Evolutionary conservation across 1,140 invertebrate genomes (phyloP), one percentile per base, ranked within the genome.

Genomic region (Pissodes strobi): DNA sequence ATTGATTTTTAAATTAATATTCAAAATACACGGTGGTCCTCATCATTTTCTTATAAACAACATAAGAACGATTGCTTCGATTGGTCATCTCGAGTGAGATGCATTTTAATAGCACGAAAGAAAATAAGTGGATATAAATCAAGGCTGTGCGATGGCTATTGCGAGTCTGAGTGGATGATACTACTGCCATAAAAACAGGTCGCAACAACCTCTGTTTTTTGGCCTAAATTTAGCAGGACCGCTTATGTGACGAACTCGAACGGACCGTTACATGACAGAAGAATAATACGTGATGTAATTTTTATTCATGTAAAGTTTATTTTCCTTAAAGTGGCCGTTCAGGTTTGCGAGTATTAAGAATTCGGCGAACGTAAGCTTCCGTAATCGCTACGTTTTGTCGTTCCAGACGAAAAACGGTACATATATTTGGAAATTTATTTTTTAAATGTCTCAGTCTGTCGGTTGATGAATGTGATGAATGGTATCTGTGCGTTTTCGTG

Each of bases 251-350:
- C 12, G 46, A 37, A 37, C 49, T 34, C 19, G 49, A 52, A 48
- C 23, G 45, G 45, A 52, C 49, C 49, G 49, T 52, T 52, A 52
- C 27, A n/a, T 8, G 23, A 48, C 45, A 9, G 12, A 8, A 12
- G 45, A 9, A 48, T 12, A 48, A 34, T 52, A 52, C 49, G 49
- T 52, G 49, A 52, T 52, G 34, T 27, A 52, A 52, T 52, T 52
- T 52, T 52, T 52, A 52, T 52, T 52, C 49, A 52, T 12, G 15
- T 52, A n/a, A n/a, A n/a, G n/a, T n/a, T n/a, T n/a, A n/a, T n/a
- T n/a, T n/a, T n/a, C n/a, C n/a, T n/a, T 37, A 9, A 37, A 37
- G 30, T 2, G 13, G 30, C 30, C 9, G 30, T 37, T 37, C 30
- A n/a, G n/a, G n/a, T n/a, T n/a, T n/a, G n/a, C n/a, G n/a, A n/a